Evolutionary conservation across 2,888 invertebrate genomes (phyloP), one percentile per base, ranked within the genome.

Genomic region (Drepanosiphum platanoidis): DNA sequence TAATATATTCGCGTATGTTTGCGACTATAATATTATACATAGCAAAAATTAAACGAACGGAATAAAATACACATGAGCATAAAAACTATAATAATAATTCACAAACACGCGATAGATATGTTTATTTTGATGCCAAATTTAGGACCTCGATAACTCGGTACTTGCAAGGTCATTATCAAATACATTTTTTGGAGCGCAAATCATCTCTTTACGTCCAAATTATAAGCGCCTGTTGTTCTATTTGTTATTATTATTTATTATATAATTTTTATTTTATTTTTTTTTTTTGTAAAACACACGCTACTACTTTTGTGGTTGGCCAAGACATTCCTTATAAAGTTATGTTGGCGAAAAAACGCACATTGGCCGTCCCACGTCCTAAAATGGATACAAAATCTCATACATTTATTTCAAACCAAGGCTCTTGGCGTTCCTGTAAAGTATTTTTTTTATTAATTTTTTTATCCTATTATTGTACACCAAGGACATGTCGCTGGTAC

Each of bases 301-400:
- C 46, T 36, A 30, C 39, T 68, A 84, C 74, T 70, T 77, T 84
- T 77, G 84, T 58, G 84, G 84, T 84, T n/a, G 77, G 77, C 84
- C 84, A 68, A 84, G 77, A 84, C 84, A 68, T 77, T 77, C 84
- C 77, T n/a, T 84, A 84, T 77, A 84, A 84, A 84, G 84, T 42
- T 75, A 84, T 77, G 77, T 68, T 75, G 84, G 75, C 84, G 84
- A 84, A 84, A 74, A 82, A 83, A 83, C 83, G 83, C 72, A 74
- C 36, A 84, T 52, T 77, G 39, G 52, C 52, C 77, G 77, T 84
- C 84, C 84, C 84, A 84, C 84, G 77, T 77, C 84, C 77, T 75
- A 84, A 77, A 84, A 84, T 84, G 84, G 84, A 68, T 70, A 84
- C 84, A 77, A 77, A 80, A 84, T 77, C 58, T 77, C 42, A n/a